These are phyloP conservation scores for Dysdera silvatica DNA, from an alignment of 1,140 invertebrate species.

Conservation along the genomic window DNA sequence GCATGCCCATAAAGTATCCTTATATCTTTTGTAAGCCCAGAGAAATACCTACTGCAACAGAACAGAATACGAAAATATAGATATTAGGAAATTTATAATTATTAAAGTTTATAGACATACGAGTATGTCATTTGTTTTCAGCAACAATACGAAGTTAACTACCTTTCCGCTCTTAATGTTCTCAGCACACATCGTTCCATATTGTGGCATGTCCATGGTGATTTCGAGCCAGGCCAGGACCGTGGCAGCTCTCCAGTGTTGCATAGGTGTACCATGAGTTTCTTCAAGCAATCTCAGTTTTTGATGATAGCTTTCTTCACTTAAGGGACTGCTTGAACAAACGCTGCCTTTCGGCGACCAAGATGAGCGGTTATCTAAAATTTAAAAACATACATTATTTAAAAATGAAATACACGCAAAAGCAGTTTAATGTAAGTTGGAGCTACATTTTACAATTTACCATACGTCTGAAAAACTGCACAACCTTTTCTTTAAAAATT, in stretches of 20 bases:
- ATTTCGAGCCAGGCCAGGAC: slow-evolving; percentile 89
- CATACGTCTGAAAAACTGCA: too few relatives aligned
- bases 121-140: too few relatives aligned
- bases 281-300: slow-evolving; percentile 71
- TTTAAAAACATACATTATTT: not conserved
- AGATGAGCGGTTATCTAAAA: slow-evolving; percentile 34
- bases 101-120: too few relatives aligned
- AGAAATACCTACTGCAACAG: too few relatives aligned
- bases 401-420: too few relatives aligned
- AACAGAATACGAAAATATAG: not conserved
- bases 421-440: too few relatives aligned
- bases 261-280: slow-evolving; percentile 77
- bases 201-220: slow-evolving; percentile 86
- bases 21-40: too few relatives aligned
- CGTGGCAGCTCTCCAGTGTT: slow-evolving; percentile 81
- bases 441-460: too few relatives aligned
- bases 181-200: slow-evolving; percentile 76
- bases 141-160: slow-evolving; percentile 18
- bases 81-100: too few relatives aligned
- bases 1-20: too few relatives aligned
- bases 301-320: slow-evolving; percentile 73
- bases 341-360: slow-evolving; percentile 34
- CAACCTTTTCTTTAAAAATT: too few relatives aligned
- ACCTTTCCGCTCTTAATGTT: slow-evolving; percentile 93
- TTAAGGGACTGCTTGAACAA: slow-evolving; percentile 55